Evolutionary conservation across 2,797 vertebrate genomes (phyloP).

Genomic region (Peromyscus attwateri): DNA sequence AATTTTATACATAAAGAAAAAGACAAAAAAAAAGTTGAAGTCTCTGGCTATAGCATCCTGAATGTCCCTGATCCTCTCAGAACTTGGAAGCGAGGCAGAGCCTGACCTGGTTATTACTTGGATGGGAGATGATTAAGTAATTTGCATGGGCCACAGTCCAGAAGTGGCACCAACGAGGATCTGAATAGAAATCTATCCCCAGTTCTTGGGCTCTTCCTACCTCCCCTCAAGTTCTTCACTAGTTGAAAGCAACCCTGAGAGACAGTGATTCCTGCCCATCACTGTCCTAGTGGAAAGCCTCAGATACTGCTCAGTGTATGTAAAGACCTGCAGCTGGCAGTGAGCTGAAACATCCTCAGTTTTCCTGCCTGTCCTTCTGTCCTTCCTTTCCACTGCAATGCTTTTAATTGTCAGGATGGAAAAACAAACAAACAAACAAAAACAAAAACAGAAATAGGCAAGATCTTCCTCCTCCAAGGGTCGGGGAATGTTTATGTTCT

Average conservation of each 20-base stretch:
- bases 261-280: not conserved
- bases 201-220: not conserved
- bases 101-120: not conserved
- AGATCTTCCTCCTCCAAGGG: not conserved
- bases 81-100: not conserved
- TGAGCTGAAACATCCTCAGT: not conserved
- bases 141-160: not conserved
- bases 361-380: not conserved
- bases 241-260: not conserved
- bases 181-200: not conserved
- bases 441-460: not conserved
- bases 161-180: not conserved
- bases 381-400: constrained; percentile 3
- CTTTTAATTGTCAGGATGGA: not conserved
- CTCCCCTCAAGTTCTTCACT: not conserved
- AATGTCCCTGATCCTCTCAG: not conserved
- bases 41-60: not conserved
- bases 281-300: not conserved
- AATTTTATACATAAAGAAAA: not conserved
- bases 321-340: not conserved
- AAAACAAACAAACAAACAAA: not conserved
- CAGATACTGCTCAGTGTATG: not conserved
- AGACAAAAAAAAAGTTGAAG: not conserved
- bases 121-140: not conserved
- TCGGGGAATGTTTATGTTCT: not conserved